Conservation (phyloP, 2,113 vertebrate species). For the Rhipidura dahli region DNA sequence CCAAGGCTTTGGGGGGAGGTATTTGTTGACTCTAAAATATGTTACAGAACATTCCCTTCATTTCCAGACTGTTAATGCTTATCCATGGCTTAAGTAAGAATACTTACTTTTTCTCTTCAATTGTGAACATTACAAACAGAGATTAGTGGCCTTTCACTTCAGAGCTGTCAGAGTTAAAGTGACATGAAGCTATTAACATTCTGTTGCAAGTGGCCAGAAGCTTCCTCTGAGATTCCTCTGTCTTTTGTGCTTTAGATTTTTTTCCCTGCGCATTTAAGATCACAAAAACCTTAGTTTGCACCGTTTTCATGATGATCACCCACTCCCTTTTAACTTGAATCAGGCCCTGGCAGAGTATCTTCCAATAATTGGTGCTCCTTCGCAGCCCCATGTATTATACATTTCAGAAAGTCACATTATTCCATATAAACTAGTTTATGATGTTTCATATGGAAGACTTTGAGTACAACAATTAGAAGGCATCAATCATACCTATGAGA, state of each 20-base stretch:
- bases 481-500: not conserved
- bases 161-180: slow-evolving; percentile 81
- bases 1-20: not conserved
- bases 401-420: not conserved
- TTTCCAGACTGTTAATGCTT: slow-evolving; percentile 73
- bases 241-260: not conserved
- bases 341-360: not conserved
- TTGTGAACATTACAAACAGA: slow-evolving; percentile 72
- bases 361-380: not conserved
- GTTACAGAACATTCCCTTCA: slow-evolving; percentile 67
- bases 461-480: not conserved
- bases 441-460: not conserved
- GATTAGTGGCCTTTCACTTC: slow-evolving; percentile 80
- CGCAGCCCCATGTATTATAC: not conserved
- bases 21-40: slow-evolving; percentile 59
- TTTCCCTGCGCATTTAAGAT: slow-evolving; percentile 32
- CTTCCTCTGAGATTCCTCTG: slow-evolving; percentile 48
- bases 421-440: not conserved
- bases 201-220: slow-evolving; percentile 78
- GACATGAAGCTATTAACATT: slow-evolving; percentile 84
- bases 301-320: slow-evolving; percentile 67
- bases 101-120: slow-evolving; percentile 61
- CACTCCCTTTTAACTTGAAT: slow-evolving; percentile 57
- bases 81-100: slow-evolving; percentile 73
- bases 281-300: slow-evolving; percentile 59